These are phyloP conservation scores for Mobula hypostoma DNA, from an alignment of 2,113 vertebrate species.

Conservation along the genomic window DNA sequence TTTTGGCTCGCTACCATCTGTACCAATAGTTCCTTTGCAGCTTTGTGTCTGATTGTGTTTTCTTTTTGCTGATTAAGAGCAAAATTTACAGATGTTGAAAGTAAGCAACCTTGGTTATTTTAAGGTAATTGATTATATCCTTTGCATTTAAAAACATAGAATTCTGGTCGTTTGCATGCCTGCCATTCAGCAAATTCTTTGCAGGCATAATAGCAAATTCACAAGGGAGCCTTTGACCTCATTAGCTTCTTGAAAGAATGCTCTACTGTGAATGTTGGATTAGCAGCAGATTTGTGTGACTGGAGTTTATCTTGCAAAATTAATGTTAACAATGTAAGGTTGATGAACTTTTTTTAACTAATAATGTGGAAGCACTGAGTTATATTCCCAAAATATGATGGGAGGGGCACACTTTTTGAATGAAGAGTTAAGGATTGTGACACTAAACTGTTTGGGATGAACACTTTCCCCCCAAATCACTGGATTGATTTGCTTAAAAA, in stretches of 20 bases:
- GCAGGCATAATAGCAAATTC: not conserved
- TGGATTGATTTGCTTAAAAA: not conserved
- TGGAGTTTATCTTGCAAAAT: not conserved
- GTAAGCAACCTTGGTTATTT: not conserved
- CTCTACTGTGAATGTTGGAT: not conserved
- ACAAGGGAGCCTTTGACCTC: not conserved
- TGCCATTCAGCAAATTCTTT: not conserved
- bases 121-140: not conserved
- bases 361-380: not conserved
- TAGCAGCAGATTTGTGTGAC: slow-evolving; percentile 2
- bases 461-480: no score
- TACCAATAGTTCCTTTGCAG: no score
- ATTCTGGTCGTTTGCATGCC: not conserved
- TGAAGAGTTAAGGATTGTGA: no score
- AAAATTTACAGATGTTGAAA: not conserved
- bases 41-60: not conserved
- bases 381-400: not conserved
- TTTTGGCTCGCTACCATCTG: not conserved
- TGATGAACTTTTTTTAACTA: not conserved
- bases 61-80: not conserved
- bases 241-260: slow-evolving; percentile 8
- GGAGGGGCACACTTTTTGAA: not conserved
- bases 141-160: not conserved
- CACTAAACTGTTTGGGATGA: not conserved
- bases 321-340: not conserved